Conservation (phyloP, 2,797 vertebrate species). For the Rhabdophis nuchalis region DNA sequence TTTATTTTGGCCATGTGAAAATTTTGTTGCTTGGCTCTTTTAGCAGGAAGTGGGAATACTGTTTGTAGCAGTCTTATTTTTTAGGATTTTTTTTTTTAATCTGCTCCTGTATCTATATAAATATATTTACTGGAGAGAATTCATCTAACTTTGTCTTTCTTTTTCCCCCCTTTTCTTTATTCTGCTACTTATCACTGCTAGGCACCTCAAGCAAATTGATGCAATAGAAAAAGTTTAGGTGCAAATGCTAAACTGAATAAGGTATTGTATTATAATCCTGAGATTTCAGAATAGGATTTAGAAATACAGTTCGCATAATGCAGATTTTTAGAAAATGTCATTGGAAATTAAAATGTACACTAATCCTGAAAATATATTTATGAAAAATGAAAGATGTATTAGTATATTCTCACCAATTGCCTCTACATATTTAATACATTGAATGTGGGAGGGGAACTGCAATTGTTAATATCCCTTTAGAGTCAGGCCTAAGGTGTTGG, state of each 20-base stretch:
- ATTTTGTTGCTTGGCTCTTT: neutral
- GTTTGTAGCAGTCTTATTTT: neutral
- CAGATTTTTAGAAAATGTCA: neutral
- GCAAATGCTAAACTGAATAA: neutral
- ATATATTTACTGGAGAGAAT: neutral
- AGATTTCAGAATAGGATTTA: neutral
- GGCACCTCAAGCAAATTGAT: neutral
- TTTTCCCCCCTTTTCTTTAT: too few species aligned
- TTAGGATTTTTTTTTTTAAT: neutral
- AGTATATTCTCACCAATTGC: neutral
- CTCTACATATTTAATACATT: neutral
- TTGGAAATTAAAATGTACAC: neutral
- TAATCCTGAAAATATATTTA: neutral
- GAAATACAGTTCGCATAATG: neutral
- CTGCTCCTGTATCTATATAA: neutral
- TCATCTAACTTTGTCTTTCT: neutral
- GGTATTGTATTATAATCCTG: neutral
- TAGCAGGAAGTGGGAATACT: neutral
- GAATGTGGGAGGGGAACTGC: neutral
- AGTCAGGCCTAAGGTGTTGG: neutral
- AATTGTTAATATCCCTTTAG: neutral
- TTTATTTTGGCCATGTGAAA: neutral
- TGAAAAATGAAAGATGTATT: neutral
- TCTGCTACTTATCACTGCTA: neutral
- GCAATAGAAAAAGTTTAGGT: neutral